Evolutionary conservation across 2,888 invertebrate species (phyloP).

Genomic region (Gasteruption jaculator): DNA sequence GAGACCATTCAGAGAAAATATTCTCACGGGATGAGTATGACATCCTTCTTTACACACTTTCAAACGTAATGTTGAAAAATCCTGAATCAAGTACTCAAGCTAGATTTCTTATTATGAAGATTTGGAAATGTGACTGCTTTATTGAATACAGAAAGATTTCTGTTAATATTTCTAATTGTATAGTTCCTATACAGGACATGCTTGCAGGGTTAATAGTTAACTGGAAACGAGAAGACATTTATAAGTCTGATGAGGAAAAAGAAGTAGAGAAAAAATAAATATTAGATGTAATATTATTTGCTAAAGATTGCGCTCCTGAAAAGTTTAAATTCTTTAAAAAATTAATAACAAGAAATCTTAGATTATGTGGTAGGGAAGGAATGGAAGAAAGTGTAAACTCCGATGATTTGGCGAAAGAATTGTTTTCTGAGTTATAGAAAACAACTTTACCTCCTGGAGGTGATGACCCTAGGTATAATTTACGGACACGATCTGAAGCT

Average conservation of each 20-base stretch:
- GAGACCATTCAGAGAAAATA: constrained; percentile 12
- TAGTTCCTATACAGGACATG: constrained; percentile 3
- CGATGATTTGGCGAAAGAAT: constrained; percentile 12
- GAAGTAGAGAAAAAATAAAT: constrained; percentile 10
- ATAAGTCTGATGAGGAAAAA: constrained; percentile 4
- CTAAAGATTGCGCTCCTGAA: constrained; percentile 7
- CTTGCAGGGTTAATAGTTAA: constrained; percentile 14
- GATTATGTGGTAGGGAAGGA: constrained; percentile 13
- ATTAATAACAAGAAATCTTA: constrained; percentile 8
- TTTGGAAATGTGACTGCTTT: constrained; percentile 10
- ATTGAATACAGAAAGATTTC: constrained; percentile 9
- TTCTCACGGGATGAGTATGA: constrained; percentile 14
- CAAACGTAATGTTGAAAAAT: constrained; percentile 15
- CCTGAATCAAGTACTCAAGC: constrained; percentile 14
- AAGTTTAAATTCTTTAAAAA: constrained; percentile 13
- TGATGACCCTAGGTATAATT: too few relatives aligned
- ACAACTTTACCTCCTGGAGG: too few relatives aligned
- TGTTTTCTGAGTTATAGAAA: constrained; percentile 14
- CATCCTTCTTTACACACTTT: constrained; percentile 15
- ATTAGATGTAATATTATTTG: constrained; percentile 14
- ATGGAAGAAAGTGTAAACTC: constrained; percentile 13
- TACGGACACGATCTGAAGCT: too few relatives aligned
- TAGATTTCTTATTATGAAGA: constrained; percentile 12
- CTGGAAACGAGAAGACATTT: constrained; percentile 10
- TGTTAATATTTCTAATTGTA: constrained; percentile 7